Evolutionary conservation across 2,797 vertebrate species (phyloP).

Genomic region (Cheirogaleus major): DNA sequence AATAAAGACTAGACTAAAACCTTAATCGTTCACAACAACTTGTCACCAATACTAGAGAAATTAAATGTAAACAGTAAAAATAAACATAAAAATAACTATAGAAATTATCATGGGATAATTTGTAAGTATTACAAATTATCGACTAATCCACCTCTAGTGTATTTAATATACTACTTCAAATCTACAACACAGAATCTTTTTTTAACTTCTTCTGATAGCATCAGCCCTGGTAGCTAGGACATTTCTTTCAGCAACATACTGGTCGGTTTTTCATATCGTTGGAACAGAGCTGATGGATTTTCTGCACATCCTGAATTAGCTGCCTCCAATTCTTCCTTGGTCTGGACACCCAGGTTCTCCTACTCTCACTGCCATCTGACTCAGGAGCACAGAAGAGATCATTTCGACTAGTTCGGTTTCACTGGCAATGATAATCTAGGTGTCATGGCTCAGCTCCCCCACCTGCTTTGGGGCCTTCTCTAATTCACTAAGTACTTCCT

Average conservation of each 20-base stretch:
- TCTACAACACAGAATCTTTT: accelerated
- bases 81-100: background rate
- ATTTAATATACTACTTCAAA: too few species aligned
- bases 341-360: slow-evolving; percentile 9
- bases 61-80: background rate
- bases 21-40: background rate
- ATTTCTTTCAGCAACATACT: background rate
- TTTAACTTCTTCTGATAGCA: background rate
- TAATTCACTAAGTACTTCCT: slow-evolving; percentile 36
- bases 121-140: background rate
- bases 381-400: background rate
- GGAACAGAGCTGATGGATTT: background rate
- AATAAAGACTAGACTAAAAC: background rate
- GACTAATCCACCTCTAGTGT: accelerated
- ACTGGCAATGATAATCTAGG: background rate
- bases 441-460: slow-evolving; percentile 50
- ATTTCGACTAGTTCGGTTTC: slow-evolving; percentile 1
- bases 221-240: background rate
- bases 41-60: background rate
- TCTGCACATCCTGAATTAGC: slow-evolving; percentile 54
- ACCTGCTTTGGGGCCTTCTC: slow-evolving; percentile 55
- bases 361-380: background rate
- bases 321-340: background rate
- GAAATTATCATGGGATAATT: background rate
- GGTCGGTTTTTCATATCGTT: background rate